Conservation (phyloP, 2,888 invertebrate species). For the Trilocha varians region DNA sequence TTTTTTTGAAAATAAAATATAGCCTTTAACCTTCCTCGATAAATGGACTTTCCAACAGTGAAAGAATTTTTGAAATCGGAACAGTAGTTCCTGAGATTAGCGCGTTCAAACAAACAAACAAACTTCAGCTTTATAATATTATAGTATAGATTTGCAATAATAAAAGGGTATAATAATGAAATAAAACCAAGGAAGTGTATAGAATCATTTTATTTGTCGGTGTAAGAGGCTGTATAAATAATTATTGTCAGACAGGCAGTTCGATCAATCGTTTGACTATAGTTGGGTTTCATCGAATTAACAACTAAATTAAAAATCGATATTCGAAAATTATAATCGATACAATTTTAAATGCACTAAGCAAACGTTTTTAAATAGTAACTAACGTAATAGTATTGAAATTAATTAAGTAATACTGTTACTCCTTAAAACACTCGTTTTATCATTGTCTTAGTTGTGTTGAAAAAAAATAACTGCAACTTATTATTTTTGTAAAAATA, state of each 20-base stretch:
- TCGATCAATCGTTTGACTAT: constrained; percentile 40
- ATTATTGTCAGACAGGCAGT: constrained; percentile 69
- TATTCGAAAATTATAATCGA: not conserved
- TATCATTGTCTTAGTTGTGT: constrained; percentile 40
- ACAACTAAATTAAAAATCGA: not conserved
- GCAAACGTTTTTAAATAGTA: constrained; percentile 31
- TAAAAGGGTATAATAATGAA: constrained; percentile 16
- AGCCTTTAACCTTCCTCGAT: too few relatives aligned
- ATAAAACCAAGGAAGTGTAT: constrained; percentile 43
- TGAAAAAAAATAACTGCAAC: too few relatives aligned
- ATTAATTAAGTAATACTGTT: constrained; percentile 69
- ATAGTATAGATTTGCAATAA: too few relatives aligned
- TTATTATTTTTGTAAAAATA: constrained; percentile 9
- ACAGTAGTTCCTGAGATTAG: too few relatives aligned
- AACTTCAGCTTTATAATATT: too few relatives aligned
- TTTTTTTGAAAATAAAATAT: too few relatives aligned
- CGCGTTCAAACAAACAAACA: too few relatives aligned
- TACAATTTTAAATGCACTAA: constrained; percentile 37
- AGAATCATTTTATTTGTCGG: constrained; percentile 63
- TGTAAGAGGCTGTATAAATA: constrained; percentile 64
- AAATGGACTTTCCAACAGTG: too few relatives aligned
- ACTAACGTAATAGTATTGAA: constrained; percentile 50
- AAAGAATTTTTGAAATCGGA: too few relatives aligned
- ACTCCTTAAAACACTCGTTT: constrained; percentile 30
- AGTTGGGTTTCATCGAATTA: not conserved